Conservation (phyloP, 2,888 invertebrate genomes). For the Plutella xylostella region DNA sequence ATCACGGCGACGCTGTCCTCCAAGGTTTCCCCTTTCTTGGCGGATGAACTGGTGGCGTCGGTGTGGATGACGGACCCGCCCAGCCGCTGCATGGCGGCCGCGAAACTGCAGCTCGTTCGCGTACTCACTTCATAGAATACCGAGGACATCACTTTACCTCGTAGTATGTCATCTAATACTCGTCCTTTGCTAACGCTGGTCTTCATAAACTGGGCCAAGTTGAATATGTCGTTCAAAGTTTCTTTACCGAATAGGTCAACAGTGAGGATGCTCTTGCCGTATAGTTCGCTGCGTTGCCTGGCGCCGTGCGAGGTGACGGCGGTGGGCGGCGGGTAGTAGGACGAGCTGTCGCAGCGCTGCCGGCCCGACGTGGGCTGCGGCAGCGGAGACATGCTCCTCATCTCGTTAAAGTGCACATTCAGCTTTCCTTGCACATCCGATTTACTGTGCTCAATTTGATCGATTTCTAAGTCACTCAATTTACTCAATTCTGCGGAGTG, state of each 20-base stretch:
- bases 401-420: conserved; percentile 72
- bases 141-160: conserved; percentile 94
- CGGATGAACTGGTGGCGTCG: conserved; percentile 91
- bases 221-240: conserved; percentile 92
- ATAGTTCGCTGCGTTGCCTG: conserved; percentile 55
- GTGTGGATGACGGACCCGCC: conserved; percentile 94
- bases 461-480: conserved; percentile 48
- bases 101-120: conserved; percentile 95
- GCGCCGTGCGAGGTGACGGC: conserved; percentile 50
- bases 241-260: conserved; percentile 91
- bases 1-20: conserved; percentile 89
- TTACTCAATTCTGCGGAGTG: conserved; percentile 45
- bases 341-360: conserved; percentile 69
- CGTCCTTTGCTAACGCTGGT: conserved; percentile 86
- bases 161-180: conserved; percentile 85
- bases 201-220: conserved; percentile 90
- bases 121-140: conserved; percentile 99
- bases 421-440: conserved; percentile 42
- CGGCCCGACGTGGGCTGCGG: conserved; percentile 52
- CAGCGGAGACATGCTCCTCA: conserved; percentile 62
- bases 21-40: conserved; percentile 95
- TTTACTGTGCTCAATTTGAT: conserved; percentile 39
- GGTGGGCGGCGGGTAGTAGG: conserved; percentile 54
- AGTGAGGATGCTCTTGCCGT: conserved; percentile 84
- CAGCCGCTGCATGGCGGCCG: conserved; percentile 95